Evolutionary conservation across 2,888 invertebrate genomes (phyloP), one percentile per base, ranked within the genome.

Genomic region (Acheta domesticus): DNA sequence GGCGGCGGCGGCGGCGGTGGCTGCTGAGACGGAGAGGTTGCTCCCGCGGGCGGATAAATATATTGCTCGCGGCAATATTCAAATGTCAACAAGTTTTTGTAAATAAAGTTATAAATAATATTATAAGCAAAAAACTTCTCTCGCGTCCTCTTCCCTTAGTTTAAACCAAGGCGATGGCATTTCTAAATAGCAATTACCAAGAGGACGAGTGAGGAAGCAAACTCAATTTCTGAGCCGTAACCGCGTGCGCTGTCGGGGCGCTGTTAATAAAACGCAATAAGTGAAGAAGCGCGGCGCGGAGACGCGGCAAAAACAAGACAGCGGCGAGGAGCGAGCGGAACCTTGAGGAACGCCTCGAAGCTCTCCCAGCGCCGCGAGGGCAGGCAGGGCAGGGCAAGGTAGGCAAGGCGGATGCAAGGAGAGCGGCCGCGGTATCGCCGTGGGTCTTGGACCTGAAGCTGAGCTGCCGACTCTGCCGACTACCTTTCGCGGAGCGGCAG

Each of bases 21-120:
- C n/a, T 19, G 62, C 62, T 5, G 36, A 36, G 36, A 36, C 36
- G 36, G 36, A 4, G 36, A 36, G 36, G 36, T 36, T 36, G 36
- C 62, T n/a, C n/a, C 62, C 62, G 62, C 62, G n/a, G 16, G 62
- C 14, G 62, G 62, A 62, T 62, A 62, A 62, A 62, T 62, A 62
- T 62, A 62, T 62, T 62, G 62, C 62, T 19, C 8, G 76, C 23
- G 49, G 76, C 76, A 76, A 76, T 76, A 76, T 76, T 49, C 76
- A 76, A 48, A 76, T 49, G 76, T 76, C 76, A 76, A 76, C 76
- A 49, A 76, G 76, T 76, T 76, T n/a, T 76, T 76, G 48, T 76
- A 76, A 76, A 76, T 76, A 76, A 76, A 76, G 76, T 76, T 76
- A 76, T 49, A 49, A 76, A 76, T 76, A 76, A 76, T 76, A 76